These are phyloP conservation scores for Saiga tatarica DNA, from an alignment of 2,113 vertebrate species.

Conservation along the genomic window DNA sequence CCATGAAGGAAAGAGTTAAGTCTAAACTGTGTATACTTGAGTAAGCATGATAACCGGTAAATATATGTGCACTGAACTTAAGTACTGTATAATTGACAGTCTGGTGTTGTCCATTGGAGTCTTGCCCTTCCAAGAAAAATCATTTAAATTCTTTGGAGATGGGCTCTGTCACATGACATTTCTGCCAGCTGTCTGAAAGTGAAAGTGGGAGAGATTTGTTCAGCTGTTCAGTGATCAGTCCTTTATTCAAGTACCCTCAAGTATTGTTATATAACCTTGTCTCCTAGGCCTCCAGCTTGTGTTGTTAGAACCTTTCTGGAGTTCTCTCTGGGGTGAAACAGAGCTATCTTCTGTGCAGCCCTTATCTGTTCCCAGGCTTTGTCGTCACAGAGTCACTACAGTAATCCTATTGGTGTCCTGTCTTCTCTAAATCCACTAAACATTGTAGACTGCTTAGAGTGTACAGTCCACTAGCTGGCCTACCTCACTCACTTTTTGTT, in stretches of 20 bases:
- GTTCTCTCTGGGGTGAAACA: not conserved
- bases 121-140: not conserved
- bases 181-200: not conserved
- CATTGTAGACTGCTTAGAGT: not conserved
- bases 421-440: not conserved
- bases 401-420: not conserved
- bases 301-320: not conserved
- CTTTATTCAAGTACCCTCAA: not conserved
- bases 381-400: not conserved
- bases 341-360: not conserved
- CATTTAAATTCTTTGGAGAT: not conserved
- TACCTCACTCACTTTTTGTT: not conserved
- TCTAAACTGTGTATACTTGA: not conserved
- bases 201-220: not conserved
- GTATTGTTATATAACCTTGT: not conserved
- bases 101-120: not conserved
- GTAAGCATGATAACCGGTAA: not conserved
- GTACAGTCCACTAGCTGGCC: not conserved
- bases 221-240: not conserved
- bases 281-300: not conserved
- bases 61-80: not conserved
- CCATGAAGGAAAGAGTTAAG: not conserved
- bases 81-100: not conserved
- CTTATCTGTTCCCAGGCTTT: not conserved
- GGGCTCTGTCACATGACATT: not conserved